Conservation (phyloP, 1,140 invertebrate genomes). For the Anoplophora glabripennis region DNA sequence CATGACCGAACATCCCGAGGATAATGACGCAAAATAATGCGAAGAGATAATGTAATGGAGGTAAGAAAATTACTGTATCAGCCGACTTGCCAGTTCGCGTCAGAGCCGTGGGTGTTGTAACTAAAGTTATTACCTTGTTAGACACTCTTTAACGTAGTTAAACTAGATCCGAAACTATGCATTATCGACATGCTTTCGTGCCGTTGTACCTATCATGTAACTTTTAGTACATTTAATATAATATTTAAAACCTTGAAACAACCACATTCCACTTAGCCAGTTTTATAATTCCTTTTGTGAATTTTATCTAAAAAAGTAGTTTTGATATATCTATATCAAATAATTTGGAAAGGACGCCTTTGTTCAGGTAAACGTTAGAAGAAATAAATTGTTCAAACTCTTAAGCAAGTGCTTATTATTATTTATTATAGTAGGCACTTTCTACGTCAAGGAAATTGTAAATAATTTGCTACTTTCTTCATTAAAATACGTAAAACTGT, state of each 20-base stretch:
- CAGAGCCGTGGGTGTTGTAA: background rate
- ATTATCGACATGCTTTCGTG: background rate
- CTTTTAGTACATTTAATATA: background rate
- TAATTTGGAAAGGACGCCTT: too few species aligned
- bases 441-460: too few species aligned
- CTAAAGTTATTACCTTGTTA: background rate
- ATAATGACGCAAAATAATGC: constrained; percentile 46
- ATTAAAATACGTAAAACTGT: too few species aligned
- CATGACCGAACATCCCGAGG: constrained; percentile 31
- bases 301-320: too few species aligned
- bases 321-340: too few species aligned
- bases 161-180: background rate
- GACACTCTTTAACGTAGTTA: background rate
- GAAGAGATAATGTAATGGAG: constrained; percentile 47
- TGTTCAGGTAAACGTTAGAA: too few species aligned
- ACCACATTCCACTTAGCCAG: background rate
- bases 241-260: background rate
- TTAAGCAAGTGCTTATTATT: too few species aligned
- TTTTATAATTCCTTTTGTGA: too few species aligned
- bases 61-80: constrained; percentile 33
- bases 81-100: background rate
- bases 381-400: too few species aligned
- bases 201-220: background rate
- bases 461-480: too few species aligned
- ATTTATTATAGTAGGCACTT: too few species aligned